A percentile compares a stretch with the other conserved stretches of the same genome.
These are phyloP conservation scores for Phasianus colchicus DNA, from an alignment of 2,113 vertebrate species.

Conservation along the genomic window DNA sequence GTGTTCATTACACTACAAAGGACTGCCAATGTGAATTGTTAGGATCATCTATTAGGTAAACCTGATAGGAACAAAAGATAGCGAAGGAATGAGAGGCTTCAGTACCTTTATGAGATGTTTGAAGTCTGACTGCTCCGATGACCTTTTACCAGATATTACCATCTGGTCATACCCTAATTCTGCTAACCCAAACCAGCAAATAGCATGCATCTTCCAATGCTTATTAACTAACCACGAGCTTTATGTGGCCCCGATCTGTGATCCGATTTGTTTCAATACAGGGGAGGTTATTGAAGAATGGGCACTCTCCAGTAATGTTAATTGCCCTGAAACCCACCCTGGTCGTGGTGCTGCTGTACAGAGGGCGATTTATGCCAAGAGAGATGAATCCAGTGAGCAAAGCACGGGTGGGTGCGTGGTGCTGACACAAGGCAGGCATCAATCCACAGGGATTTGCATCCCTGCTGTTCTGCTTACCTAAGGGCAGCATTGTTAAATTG, in stretches of 20 bases:
- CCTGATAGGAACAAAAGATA: slow-evolving; percentile 81
- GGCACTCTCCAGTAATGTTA: background rate
- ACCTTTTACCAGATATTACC: slow-evolving; percentile 42
- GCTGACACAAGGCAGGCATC: slow-evolving; percentile 49
- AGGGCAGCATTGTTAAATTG: slow-evolving; percentile 57
- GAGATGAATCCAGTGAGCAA: background rate
- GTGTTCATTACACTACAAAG: slow-evolving; percentile 93
- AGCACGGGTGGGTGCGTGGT: too few species aligned
- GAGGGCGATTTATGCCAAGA: slow-evolving; percentile 40
- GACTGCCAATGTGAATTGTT: slow-evolving; percentile 90
- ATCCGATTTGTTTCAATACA: background rate
- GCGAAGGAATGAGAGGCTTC: slow-evolving; percentile 29
- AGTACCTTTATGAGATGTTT: background rate
- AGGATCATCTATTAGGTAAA: slow-evolving; percentile 91
- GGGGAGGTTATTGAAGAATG: background rate
- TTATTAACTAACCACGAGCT: background rate
- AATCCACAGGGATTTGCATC: slow-evolving; percentile 65
- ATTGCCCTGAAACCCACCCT: slow-evolving; percentile 4
- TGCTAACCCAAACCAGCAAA: background rate
- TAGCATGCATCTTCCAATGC: background rate
- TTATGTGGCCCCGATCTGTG: background rate
- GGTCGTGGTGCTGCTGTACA: slow-evolving; percentile 19
- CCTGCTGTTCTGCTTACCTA: slow-evolving; percentile 64
- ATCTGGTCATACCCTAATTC: background rate
- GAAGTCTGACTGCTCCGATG: slow-evolving; percentile 29